These are phyloP conservation scores for Picus viridis DNA, from an alignment of 2,797 vertebrate genomes.

Conservation along the genomic window DNA sequence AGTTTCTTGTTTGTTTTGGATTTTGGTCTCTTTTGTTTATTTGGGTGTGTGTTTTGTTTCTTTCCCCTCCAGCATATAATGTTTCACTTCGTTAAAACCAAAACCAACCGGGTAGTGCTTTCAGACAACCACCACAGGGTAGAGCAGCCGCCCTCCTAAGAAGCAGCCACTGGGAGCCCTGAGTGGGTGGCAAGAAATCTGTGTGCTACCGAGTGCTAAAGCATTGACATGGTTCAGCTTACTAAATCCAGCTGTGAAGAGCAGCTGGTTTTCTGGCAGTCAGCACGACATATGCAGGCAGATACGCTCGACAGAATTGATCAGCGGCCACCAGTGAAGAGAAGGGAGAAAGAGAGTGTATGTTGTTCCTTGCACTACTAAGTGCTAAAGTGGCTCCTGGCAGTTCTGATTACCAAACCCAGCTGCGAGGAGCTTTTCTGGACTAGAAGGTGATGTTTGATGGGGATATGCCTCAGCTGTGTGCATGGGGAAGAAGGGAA, in stretches of 20 bases:
- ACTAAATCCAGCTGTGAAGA: slow-evolving; percentile 60
- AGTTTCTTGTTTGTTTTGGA: not conserved
- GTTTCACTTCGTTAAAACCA: slow-evolving; percentile 11
- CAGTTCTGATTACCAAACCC: not conserved
- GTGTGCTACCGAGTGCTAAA: slow-evolving; percentile 8
- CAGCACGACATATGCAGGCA: not conserved
- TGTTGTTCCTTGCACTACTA: not conserved
- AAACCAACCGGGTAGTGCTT: not conserved
- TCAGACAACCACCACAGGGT: not conserved
- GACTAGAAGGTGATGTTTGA: not conserved
- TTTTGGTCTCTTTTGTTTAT: too few relatives aligned
- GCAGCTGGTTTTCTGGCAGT: slow-evolving; percentile 30
- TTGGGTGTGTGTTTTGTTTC: too few relatives aligned
- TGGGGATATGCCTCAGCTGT: accelerated
- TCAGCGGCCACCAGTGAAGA: not conserved
- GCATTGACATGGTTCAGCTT: slow-evolving; percentile 31
- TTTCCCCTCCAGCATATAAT: not conserved
- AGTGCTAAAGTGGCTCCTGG: not conserved
- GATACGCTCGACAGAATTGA: not conserved
- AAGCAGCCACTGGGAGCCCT: not conserved
- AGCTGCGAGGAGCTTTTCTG: not conserved
- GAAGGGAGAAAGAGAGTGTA: not conserved
- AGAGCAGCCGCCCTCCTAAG: not conserved
- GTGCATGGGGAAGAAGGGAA: accelerated
- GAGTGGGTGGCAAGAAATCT: slow-evolving; percentile 51